phyloP scores from a whole-genome alignment of 2,113 vertebrate species.

The Mesembrinibis cayennensis region DNA sequence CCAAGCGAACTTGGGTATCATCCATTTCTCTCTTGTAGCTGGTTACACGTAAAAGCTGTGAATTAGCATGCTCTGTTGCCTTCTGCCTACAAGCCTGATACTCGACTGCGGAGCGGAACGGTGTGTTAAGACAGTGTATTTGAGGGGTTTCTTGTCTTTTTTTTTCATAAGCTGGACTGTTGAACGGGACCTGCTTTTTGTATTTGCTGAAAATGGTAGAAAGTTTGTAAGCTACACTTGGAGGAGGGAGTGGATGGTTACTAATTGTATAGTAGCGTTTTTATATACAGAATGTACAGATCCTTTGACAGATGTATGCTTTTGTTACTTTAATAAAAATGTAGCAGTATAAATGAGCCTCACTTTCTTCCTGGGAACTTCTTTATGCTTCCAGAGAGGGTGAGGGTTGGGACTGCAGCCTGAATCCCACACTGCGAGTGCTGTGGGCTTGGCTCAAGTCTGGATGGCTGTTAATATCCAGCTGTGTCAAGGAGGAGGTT shows the following conservation, averaged over 20 bases:
- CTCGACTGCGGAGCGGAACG: not conserved
- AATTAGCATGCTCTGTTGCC: conserved; percentile 54
- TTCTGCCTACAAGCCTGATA: conserved; percentile 32
- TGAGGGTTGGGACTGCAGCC: not conserved
- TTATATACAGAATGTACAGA: conserved; percentile 63
- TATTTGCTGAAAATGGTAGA: conserved; percentile 36
- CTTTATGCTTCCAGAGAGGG: not conserved
- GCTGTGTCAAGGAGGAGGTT: not conserved
- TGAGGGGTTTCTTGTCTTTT: not conserved
- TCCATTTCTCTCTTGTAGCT: conserved; percentile 24
- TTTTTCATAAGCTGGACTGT: conserved; percentile 74
- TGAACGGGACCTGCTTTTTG: conserved; percentile 75
- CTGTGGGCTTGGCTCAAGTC: not conserved
- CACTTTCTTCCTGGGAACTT: not conserved
- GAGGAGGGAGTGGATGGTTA: conserved; percentile 60
- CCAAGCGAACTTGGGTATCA: not conserved
- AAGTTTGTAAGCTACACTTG: conserved; percentile 57
- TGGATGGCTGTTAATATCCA: not conserved
- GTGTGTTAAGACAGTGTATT: not conserved
- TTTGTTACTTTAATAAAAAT: conserved; percentile 82
- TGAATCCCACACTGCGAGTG: accelerated
- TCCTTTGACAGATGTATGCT: conserved; percentile 52
- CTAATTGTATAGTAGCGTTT: conserved; percentile 70
- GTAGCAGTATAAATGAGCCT: conserved; percentile 40
- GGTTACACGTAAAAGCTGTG: conserved; percentile 73